Conservation (phyloP, 2,797 vertebrate species). For the Myripristis murdjan region DNA sequence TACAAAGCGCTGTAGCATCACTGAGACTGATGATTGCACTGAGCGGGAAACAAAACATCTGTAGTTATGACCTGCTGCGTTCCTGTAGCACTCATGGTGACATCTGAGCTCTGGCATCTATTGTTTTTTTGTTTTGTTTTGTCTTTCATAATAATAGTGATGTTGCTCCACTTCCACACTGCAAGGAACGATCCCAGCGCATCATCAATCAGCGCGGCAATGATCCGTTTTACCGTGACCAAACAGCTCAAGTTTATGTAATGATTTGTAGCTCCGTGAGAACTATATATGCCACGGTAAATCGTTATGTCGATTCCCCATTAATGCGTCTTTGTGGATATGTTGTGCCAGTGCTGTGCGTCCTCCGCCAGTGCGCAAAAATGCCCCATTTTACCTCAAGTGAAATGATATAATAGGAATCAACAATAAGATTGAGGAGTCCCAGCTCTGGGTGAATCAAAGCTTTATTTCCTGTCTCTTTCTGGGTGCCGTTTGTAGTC, state of each 20-base stretch:
- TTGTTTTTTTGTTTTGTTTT: constrained; percentile 15
- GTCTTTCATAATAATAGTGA: not conserved
- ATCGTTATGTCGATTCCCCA: constrained; percentile 29
- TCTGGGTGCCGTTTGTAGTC: constrained; percentile 36
- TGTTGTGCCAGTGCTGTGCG: constrained; percentile 31
- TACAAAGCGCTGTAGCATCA: not conserved
- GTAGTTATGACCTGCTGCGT: constrained; percentile 1
- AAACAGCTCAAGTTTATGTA: constrained; percentile 65
- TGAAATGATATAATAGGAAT: constrained; percentile 46
- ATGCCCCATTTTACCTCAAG: constrained; percentile 28
- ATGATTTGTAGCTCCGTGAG: constrained; percentile 41
- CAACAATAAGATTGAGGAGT: constrained; percentile 36
- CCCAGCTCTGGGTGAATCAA: constrained; percentile 53
- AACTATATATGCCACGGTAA: constrained; percentile 21
- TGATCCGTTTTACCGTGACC: constrained; percentile 49
- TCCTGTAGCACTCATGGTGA: constrained; percentile 1
- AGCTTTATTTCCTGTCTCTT: constrained; percentile 42
- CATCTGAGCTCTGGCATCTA: constrained; percentile 30
- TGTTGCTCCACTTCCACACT: constrained; percentile 8
- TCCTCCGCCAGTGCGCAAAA: constrained; percentile 21
- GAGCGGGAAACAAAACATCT: not conserved
- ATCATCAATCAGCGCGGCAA: constrained; percentile 21
- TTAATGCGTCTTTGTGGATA: constrained; percentile 43
- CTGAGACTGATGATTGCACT: not conserved
- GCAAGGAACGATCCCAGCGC: constrained; percentile 4